Conservation (phyloP, 1,140 invertebrate genomes). For the Lordiphosa mommai region DNA sequence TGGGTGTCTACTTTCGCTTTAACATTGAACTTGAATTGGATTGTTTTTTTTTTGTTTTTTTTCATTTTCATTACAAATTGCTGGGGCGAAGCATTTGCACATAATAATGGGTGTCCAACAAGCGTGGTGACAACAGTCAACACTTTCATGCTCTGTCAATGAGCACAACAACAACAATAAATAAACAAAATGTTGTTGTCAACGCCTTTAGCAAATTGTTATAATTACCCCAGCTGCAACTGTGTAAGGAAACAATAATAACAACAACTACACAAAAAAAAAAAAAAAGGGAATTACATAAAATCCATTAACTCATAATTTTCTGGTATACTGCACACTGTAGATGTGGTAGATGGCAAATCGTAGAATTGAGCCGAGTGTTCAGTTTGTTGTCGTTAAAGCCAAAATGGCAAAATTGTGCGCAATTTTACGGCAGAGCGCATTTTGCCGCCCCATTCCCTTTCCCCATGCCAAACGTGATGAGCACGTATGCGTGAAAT, state of each 20-base stretch:
- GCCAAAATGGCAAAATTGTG: slow-evolving; percentile 68
- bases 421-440: slow-evolving; percentile 75
- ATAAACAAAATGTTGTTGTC: slow-evolving; percentile 33
- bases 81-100: slow-evolving; percentile 11
- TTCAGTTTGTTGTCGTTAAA: slow-evolving; percentile 69
- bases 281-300: slow-evolving; percentile 39
- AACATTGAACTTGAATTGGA: slow-evolving; percentile 58
- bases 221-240: slow-evolving; percentile 28
- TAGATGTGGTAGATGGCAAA: background rate
- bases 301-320: slow-evolving; percentile 78
- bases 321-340: slow-evolving; percentile 68
- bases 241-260: too few species aligned
- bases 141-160: slow-evolving; percentile 71
- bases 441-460: slow-evolving; percentile 42
- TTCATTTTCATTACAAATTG: background rate
- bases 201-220: slow-evolving; percentile 53
- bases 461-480: slow-evolving; percentile 24
- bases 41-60: slow-evolving; percentile 24
- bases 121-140: slow-evolving; percentile 43
- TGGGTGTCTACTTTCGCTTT: slow-evolving; percentile 1
- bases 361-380: slow-evolving; percentile 41
- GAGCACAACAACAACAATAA: slow-evolving; percentile 16
- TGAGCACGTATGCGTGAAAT: slow-evolving; percentile 73
- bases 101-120: slow-evolving; percentile 16
- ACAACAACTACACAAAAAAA: background rate